Conservation (phyloP, 2,888 invertebrate species). For the Euzetes globulus region DNA sequence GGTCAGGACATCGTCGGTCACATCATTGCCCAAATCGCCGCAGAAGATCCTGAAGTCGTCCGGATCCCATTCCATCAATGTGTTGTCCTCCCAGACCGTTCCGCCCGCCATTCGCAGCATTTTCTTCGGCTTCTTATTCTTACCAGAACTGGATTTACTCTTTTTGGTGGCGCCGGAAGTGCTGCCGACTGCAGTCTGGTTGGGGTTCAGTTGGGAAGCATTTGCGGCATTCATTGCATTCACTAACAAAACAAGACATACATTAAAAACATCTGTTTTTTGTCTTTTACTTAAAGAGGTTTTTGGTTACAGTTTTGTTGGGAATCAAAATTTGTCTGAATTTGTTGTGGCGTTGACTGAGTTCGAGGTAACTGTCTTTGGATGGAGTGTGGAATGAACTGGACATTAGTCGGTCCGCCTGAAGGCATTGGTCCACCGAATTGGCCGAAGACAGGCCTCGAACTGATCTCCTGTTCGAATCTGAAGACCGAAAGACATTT, state of each 20-base stretch:
- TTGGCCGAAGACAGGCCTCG: constrained; percentile 34
- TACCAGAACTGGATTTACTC: constrained; percentile 39
- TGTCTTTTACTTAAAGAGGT: background rate
- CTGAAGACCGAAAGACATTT: background rate
- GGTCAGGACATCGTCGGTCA: constrained; percentile 92
- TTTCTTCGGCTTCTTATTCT: constrained; percentile 58
- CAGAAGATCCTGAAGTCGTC: constrained; percentile 98
- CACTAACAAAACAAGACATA: constrained; percentile 35
- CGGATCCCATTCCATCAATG: constrained; percentile 92
- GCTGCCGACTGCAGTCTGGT: background rate
- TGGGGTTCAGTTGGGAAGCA: background rate
- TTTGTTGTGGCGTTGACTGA: background rate
- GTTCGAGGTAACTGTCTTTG: constrained; percentile 39
- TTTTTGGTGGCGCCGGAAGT: constrained; percentile 10
- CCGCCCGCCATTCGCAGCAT: constrained; percentile 87
- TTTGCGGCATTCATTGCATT: constrained; percentile 33
- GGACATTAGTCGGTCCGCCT: constrained; percentile 20
- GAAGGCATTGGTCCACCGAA: constrained; percentile 24
- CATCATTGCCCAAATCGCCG: constrained; percentile 98
- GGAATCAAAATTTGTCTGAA: constrained; percentile 22
- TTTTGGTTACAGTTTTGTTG: background rate
- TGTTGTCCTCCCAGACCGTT: constrained; percentile 90
- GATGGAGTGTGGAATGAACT: constrained; percentile 62
- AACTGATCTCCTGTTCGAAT: constrained; percentile 21
- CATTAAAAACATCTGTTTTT: background rate